These are phyloP conservation scores for Eubasilissa splendida DNA, from an alignment of 2,888 invertebrate genomes.

Conservation along the genomic window DNA sequence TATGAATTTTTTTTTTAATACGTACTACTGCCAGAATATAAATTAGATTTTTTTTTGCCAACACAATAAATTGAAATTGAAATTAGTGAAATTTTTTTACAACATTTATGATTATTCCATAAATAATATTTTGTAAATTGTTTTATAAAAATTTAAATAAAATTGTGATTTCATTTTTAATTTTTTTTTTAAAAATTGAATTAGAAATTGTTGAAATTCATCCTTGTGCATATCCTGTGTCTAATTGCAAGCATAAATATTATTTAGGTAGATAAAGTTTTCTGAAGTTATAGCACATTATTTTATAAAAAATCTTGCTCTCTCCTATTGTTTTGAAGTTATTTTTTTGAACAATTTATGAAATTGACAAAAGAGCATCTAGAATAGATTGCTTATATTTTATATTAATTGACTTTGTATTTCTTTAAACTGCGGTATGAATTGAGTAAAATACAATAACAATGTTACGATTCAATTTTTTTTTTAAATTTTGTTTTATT, in stretches of 20 bases:
- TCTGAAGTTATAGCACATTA: constrained; percentile 1
- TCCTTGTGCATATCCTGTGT: too few relatives aligned
- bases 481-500: not conserved
- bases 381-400: constrained; percentile 3
- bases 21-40: too few relatives aligned
- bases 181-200: too few relatives aligned
- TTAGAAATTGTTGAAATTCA: too few relatives aligned
- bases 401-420: constrained; percentile 6
- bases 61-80: too few relatives aligned
- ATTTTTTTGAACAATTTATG: constrained; percentile 9
- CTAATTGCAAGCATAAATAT: constrained; percentile 12
- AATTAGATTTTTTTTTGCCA: too few relatives aligned
- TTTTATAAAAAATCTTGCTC: constrained; percentile 7
- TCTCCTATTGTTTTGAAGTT: not conserved
- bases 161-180: too few relatives aligned
- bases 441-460: not conserved
- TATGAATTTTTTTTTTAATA: too few relatives aligned
- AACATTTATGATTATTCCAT: too few relatives aligned
- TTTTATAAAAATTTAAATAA: too few relatives aligned
- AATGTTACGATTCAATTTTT: not conserved
- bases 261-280: constrained; percentile 19
- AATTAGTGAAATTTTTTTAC: too few relatives aligned
- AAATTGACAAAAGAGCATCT: not conserved
- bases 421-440: not conserved
- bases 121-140: too few relatives aligned